Evolutionary conservation across 2,113 vertebrate genomes (phyloP).

Genomic region (Neolamprologus sp.): DNA sequence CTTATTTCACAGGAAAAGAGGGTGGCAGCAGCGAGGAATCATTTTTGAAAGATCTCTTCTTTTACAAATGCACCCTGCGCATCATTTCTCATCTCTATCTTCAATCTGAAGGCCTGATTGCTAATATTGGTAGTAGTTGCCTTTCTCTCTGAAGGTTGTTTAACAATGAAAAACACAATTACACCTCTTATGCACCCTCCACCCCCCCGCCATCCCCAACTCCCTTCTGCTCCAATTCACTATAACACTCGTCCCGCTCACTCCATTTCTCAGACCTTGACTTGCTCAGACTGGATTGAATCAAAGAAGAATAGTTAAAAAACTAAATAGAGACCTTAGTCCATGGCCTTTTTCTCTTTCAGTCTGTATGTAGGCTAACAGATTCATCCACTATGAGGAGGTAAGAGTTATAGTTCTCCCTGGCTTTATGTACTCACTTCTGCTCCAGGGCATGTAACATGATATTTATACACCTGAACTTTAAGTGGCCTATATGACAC

Average conservation of each 20-base stretch:
- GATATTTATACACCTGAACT: not conserved
- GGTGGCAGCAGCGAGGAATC: not conserved
- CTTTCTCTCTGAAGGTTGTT: conserved; percentile 45
- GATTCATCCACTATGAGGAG: not conserved
- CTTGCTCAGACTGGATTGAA: conserved; percentile 2
- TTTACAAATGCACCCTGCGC: not conserved
- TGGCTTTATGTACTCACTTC: not conserved
- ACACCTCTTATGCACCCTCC: not conserved
- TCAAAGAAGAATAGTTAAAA: conserved; percentile 33
- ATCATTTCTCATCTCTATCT: not conserved
- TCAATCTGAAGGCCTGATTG: conserved; percentile 11
- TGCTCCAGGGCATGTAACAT: not conserved
- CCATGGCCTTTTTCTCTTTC: not conserved
- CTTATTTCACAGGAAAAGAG: not conserved
- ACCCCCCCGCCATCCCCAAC: not conserved
- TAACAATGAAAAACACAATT: conserved; percentile 45
- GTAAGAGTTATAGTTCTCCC: not conserved
- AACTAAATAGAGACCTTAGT: conserved; percentile 1
- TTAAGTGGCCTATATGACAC: not conserved
- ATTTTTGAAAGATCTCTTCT: not conserved
- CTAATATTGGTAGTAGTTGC: conserved; percentile 13
- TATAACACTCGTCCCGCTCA: not conserved
- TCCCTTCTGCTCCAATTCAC: not conserved
- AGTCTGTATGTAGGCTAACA: not conserved
- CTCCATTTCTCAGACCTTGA: conserved; percentile 37